phyloP scores from a whole-genome alignment of 2,113 vertebrate genomes.

The Taxidea taxus region DNA sequence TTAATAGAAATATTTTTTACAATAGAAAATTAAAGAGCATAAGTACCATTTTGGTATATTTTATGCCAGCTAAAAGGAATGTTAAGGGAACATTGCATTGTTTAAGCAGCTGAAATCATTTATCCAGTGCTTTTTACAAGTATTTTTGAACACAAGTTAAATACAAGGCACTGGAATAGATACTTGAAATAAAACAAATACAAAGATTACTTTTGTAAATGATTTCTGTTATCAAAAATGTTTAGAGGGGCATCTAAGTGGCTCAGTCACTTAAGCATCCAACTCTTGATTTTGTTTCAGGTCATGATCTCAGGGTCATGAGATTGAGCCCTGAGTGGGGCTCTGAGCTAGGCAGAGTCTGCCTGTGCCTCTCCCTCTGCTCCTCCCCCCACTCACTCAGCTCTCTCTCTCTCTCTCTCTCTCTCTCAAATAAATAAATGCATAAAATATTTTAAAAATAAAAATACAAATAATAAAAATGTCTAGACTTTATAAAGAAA shows the following conservation, averaged over 20 bases:
- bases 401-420: neutral
- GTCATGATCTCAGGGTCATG: neutral
- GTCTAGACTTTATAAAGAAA: neutral
- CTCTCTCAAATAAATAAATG: neutral
- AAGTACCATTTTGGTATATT: neutral
- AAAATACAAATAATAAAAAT: neutral
- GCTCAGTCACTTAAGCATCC: neutral
- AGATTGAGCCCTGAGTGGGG: neutral
- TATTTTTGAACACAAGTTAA: neutral
- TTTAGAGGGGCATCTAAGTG: neutral
- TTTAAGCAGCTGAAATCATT: neutral
- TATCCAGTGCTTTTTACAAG: neutral
- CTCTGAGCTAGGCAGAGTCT: neutral
- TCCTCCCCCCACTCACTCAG: neutral
- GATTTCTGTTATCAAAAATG: neutral
- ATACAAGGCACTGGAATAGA: neutral
- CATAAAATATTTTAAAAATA: neutral
- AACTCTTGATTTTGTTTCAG: neutral
- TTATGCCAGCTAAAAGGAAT: neutral
- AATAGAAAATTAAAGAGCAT: neutral
- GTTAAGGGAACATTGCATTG: neutral
- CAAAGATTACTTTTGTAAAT: neutral
- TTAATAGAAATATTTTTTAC: neutral
- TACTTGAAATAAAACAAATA: neutral
- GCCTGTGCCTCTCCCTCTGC: neutral